Evolutionary conservation across 2,113 vertebrate genomes (phyloP), one percentile per base, ranked within the genome.

Genomic region (Nibea albiflora): DNA sequence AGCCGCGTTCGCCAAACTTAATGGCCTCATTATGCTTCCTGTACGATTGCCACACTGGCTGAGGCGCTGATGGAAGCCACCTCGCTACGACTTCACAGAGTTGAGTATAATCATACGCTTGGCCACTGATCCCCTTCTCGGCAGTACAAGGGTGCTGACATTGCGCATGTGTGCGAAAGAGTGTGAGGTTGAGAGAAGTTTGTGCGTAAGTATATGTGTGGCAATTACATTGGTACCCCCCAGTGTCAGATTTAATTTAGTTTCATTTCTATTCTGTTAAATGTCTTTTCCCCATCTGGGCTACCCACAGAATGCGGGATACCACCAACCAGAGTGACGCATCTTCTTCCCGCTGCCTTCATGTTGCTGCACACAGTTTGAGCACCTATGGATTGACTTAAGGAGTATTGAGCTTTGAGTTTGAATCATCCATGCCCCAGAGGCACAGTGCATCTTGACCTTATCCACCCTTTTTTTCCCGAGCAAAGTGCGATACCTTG

Each of bases 1-100:
- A 78, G 77, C 87, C 65, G 69, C 44, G 2, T 65, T 82, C 10
- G n/a, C 69, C 81, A 80, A 84, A 69, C 64, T 53, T 87, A 93
- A 93, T 92, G 77, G 88, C 76, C 85, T 92, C 85, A 78, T 92
- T 93, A 91, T 80, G 88, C 78, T 85, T 50, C 75, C 76, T 69
- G 85, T 90, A 49, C 87, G 80, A 91, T 82, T 88, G 86, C 81
- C 53, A 49, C 22, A 6, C 68, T 52, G 73, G 74, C 71, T 39
- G 63, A 81, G 61, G 63, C 39, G 4, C 72, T 73, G 87, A 82
- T 81, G 76, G 72, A 73, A 88, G 85, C 54, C 79, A 63, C 47
- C 68, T 76, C 12, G 12, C 64, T 54, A 71, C 47, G 67, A 86
- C 68, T 87, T 88, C 69, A 88, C 68, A 85, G 82, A 70, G 61